These are phyloP conservation scores for Leistus spinibarbis DNA, from an alignment of 2,888 invertebrate genomes.

Conservation along the genomic window DNA sequence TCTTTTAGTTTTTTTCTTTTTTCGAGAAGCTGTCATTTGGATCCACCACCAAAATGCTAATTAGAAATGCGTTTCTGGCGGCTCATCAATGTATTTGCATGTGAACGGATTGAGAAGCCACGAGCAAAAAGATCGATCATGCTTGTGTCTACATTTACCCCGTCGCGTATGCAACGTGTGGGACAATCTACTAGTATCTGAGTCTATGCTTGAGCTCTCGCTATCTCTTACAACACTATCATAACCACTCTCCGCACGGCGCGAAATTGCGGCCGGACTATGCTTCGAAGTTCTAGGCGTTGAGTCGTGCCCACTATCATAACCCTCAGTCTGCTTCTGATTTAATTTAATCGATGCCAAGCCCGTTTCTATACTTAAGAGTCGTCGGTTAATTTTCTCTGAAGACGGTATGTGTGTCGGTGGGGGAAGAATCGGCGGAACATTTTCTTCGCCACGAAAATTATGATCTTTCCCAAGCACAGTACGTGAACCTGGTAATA, in stretches of 20 bases:
- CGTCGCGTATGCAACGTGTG: constrained; percentile 52
- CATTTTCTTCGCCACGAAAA: constrained; percentile 51
- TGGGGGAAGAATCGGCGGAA: constrained; percentile 54
- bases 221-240: constrained; percentile 89
- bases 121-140: constrained; percentile 74
- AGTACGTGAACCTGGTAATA: constrained; percentile 17
- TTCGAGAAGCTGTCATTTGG: not conserved
- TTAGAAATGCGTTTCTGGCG: constrained; percentile 58
- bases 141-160: constrained; percentile 70
- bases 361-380: constrained; percentile 68
- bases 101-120: constrained; percentile 79
- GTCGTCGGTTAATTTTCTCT: constrained; percentile 67
- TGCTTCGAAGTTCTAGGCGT: constrained; percentile 83
- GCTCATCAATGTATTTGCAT: constrained; percentile 74
- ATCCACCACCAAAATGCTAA: constrained; percentile 18
- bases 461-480: constrained; percentile 24
- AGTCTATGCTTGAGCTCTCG: constrained; percentile 86
- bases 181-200: constrained; percentile 64
- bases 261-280: constrained; percentile 77
- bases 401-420: constrained; percentile 67
- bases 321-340: constrained; percentile 68
- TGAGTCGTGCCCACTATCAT: constrained; percentile 84
- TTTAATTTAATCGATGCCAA: constrained; percentile 65
- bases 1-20: not conserved
- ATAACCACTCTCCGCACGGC: constrained; percentile 87